Base-by-base conservation (phyloP, 2,797 vertebrate species). In the Trematomus bernacchii region DNA sequence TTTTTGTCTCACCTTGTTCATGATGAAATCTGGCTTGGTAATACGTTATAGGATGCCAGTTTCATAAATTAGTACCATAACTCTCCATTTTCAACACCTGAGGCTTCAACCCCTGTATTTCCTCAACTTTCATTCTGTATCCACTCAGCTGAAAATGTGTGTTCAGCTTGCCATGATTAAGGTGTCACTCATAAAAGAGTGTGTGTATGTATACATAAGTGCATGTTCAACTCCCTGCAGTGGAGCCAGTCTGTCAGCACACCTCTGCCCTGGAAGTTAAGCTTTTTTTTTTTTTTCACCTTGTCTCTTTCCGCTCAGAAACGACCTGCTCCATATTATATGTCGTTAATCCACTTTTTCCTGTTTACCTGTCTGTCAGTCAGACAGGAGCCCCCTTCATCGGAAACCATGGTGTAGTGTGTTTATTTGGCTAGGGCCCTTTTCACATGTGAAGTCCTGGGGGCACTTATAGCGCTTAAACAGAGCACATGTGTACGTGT, bases 361-460 rank as follows among this genome's bases (percentile, higher is more conserved):
- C 92, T 95, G 92, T 94, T 95, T 94, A 92, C 91, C 83, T 74
- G 81, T 83, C 80, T 30, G 55, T 84, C 83, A 85, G 70, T 88
- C 85, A 76, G 78, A 84, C 85, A 65, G 87, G 77, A 85, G 80
- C 71, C 85, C 80, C 83, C 64, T 63, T 78, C 67, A 54, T 81
- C 69, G 64, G 83, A 88, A 88, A 74, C 84, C 46, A 42, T 11
- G 66, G 76, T 65, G 79, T 66, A 65, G 79, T 46, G 46, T 80
- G 88, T 91, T 93, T 93, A 90, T 92, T 89, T 86, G 66, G 55
- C 63, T 18, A 58, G 43, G 55, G 10, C 63, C 64, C 67, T 76
- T 84, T 79, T 81, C 76, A 74, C 83, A 81, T 84, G 57, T 74
- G 72, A 83, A 88, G 60, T 59, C 68, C 55, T 21, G 19, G 53